Base-by-base conservation (phyloP, 1,140 invertebrate species). In the Homarus americanus region DNA sequence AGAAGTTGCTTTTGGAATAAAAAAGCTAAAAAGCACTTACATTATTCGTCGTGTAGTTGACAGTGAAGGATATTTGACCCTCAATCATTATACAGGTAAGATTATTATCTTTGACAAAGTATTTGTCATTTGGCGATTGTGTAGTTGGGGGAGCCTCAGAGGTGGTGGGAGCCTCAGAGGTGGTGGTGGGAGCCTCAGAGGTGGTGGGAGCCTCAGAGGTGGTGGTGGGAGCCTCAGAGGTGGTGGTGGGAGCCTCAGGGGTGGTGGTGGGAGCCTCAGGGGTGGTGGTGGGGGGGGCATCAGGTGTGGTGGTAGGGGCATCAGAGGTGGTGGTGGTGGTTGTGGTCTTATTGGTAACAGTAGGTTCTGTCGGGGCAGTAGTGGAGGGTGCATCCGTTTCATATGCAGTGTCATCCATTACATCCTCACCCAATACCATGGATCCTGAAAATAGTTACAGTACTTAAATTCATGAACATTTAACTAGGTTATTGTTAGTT, bases 71-170 rank as follows among this genome's bases (percentile, higher is more conserved):
- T 28, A 90, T 58, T 72, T 83, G 79, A 10, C 79, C 87, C 4
- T 53, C 38, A 24, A 90, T 41, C 63, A 83, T 90, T 17, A 90
- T 41, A 76, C 87, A 90, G 4, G 87, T 90, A 1, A 90, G n/a
- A 58, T 90, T 90, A 40, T 53, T 66, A 38, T 88, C 86, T 10
- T 76, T 83, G n/a, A 90, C 87, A 28, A 36, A 83, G 80, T 90
- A 90, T 12, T 73, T 44, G 15, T 40, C 28, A 44, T 80, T 58
- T 38, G 78, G 28, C 3, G 36, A 3, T 36, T 9, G 36, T 44
- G 83, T 49, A 3, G 58, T 82, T 7, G 78, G 76, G 7, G 34
- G 76, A 17, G 34, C 38, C 28, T 73, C 76, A 17, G 87, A 36
- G 0, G 87, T 88, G 20, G 87, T 80, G 24, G 69, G 40, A 1